A percentile compares a stretch with the other conserved stretches of the same genome.
phyloP scores from a whole-genome alignment of 2,113 vertebrate genomes.

The Fulmarus glacialis region DNA sequence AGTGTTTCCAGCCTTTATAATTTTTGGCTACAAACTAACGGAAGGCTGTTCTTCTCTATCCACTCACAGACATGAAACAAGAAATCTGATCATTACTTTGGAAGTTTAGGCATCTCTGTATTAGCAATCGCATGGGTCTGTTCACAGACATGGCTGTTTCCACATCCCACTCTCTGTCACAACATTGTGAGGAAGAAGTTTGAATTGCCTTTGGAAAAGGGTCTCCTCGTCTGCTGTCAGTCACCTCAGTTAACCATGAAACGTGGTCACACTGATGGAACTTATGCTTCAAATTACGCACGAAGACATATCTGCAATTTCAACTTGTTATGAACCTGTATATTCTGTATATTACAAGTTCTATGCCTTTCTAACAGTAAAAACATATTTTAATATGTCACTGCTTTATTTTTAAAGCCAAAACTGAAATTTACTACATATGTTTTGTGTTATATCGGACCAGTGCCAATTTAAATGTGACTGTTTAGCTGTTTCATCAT shows the following conservation, averaged over 20 bases:
- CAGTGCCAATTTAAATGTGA: not conserved
- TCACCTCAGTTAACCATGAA: not conserved
- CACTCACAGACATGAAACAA: not conserved
- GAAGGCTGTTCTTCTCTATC: not conserved
- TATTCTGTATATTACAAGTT: not conserved
- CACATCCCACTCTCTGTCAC: not conserved
- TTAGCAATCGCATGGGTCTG: not conserved
- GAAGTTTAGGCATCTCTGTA: not conserved
- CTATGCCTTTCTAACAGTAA: not conserved
- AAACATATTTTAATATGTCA: not conserved
- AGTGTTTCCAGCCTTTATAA: not conserved
- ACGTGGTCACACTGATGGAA: not conserved
- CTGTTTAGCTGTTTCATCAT: not conserved
- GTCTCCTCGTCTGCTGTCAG: not conserved
- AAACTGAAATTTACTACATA: not conserved
- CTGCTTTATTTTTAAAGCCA: not conserved
- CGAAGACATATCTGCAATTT: not conserved
- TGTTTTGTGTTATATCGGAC: not conserved
- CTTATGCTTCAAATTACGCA: not conserved
- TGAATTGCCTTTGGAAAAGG: not conserved
- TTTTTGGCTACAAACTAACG: not conserved
- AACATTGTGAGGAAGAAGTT: not conserved
- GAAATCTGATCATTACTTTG: not conserved
- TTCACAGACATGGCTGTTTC: not conserved
- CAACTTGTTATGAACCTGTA: not conserved